phyloP scores from a whole-genome alignment of 2,797 vertebrate genomes.

The Dendrocincla fuliginosa region DNA sequence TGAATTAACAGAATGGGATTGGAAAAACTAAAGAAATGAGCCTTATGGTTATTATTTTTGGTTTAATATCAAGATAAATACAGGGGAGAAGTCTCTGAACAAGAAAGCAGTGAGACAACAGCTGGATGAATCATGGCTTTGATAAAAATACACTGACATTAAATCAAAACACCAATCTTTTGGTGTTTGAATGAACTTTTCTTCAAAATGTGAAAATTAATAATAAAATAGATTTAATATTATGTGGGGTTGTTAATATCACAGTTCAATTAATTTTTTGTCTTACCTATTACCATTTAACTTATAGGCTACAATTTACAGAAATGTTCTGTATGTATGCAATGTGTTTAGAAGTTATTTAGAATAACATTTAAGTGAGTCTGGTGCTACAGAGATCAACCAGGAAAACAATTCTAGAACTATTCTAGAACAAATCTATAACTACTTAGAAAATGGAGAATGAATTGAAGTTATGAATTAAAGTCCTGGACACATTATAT shows the following conservation, averaged over 20 bases:
- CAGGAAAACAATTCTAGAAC: neutral
- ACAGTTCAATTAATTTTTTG: neutral
- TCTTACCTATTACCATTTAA: neutral
- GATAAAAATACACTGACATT: neutral
- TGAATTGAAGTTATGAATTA: neutral
- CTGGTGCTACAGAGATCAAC: neutral
- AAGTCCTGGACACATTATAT: neutral
- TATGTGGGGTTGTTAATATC: neutral
- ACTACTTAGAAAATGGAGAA: neutral
- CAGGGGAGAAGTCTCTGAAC: neutral
- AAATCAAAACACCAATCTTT: neutral
- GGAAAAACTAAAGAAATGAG: neutral
- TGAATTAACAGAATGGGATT: neutral
- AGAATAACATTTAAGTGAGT: neutral
- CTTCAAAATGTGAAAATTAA: neutral
- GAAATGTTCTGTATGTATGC: neutral
- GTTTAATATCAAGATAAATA: neutral
- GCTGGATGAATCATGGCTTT: neutral
- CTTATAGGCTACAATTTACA: neutral
- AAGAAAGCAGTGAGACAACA: neutral
- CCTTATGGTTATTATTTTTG: neutral
- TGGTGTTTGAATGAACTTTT: neutral
- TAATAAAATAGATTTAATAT: neutral
- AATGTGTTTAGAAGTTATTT: neutral
- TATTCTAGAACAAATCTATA: neutral